Base-by-base conservation (phyloP, 1,140 invertebrate species). In the Rhopalosiphum maidis region DNA sequence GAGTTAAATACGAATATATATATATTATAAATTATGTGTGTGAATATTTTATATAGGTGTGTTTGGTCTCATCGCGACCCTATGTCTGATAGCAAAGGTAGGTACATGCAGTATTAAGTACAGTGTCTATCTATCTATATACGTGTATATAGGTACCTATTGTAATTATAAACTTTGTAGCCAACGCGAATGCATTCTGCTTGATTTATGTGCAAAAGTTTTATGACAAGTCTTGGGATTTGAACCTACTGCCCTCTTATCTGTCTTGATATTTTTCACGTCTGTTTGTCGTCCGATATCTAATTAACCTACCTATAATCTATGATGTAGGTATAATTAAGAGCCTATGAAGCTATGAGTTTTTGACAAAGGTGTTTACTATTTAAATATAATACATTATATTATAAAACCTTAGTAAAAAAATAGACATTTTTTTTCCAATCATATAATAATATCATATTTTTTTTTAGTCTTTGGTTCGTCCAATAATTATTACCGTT, bases 121-220 rank as follows among this genome's bases (percentile, higher is more conserved):
- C n/a, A 87, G 25, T 43, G 15, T 46, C 37, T 86, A 46, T 46
- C 21, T 86, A 30, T 46, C 2, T 85, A 85, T 85, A 85, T 87
- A 87, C 22, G 51, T 22, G 7, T 37, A 37, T 37, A 37, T 37
- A 37, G 37, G 37, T 68, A 91, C 30, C 48, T 91, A 48, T 25
- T 37, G 68, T 91, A 82, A 91, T 83, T 91, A 91, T 83, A 91
- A 91, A 91, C 90, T 91, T 91, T 91, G 90, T 48, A 51, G 46
- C 77, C 41, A 25, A 91, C 60, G 21, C 22, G 18, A 83, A 91
- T 83, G 46, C 90, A 91, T 91, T 91, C 77, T 37, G 23, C 43
- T 91, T 91, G 90, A 91, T 91, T 91, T 91, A 91, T 91, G 77
- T 37, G 23, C 68, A 23, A 91, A 91, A 91, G 43, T 91, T 91